These are phyloP conservation scores for Myiozetetes cayanensis DNA, from an alignment of 2,113 vertebrate species.

Conservation along the genomic window DNA sequence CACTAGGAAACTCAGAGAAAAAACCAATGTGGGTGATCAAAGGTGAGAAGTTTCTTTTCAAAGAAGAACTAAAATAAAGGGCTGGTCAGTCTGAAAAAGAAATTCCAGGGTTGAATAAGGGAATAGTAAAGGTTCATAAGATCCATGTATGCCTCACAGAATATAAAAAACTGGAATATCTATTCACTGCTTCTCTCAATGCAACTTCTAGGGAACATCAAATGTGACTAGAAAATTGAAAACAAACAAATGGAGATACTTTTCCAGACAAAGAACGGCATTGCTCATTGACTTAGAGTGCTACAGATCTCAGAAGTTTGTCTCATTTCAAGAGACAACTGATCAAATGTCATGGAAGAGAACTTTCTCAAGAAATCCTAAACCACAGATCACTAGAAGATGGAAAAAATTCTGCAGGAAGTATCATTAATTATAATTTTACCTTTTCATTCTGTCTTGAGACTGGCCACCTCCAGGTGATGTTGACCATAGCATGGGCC, in stretches of 20 bases:
- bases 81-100: neutral
- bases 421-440: neutral
- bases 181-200: neutral
- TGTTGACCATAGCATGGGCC: neutral
- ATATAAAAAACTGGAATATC: neutral
- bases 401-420: neutral
- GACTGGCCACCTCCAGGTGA: neutral
- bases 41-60: neutral
- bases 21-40: neutral
- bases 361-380: neutral
- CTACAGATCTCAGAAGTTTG: neutral
- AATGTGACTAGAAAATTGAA: neutral
- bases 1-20: neutral
- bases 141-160: neutral
- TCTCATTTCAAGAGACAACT: neutral
- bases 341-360: neutral
- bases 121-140: neutral
- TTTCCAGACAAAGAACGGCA: neutral
- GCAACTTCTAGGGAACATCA: neutral
- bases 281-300: neutral
- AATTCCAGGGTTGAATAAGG: neutral
- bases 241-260: neutral
- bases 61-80: neutral
- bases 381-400: neutral
- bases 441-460: neutral